These are phyloP conservation scores for Ceuthmochares aereus DNA, from an alignment of 2,113 vertebrate species.

Conservation along the genomic window DNA sequence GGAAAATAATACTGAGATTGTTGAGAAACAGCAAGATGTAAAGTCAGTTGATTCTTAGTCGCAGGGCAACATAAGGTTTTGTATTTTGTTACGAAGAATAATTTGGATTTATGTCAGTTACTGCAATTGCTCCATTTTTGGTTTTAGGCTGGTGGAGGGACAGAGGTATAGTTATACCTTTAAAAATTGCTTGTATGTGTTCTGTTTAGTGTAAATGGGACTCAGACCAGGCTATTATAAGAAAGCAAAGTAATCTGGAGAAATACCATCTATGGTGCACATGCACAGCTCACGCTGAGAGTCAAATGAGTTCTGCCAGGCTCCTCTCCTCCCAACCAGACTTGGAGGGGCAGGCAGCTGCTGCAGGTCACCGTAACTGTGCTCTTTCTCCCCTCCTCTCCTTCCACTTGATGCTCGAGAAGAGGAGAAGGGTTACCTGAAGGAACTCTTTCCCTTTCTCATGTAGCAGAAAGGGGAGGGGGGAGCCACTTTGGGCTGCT, in stretches of 20 bases:
- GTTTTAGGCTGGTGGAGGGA: not conserved
- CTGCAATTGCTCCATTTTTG: not conserved
- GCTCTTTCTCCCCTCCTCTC: not conserved
- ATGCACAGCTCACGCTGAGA: not conserved
- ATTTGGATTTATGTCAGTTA: constrained; percentile 11
- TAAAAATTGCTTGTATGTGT: not conserved
- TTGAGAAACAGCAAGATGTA: not conserved
- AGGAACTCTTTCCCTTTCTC: not conserved
- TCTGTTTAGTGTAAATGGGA: not conserved
- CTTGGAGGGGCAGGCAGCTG: not conserved
- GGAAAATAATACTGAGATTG: constrained; percentile 1
- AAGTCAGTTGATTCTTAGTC: constrained; percentile 9
- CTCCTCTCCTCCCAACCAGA: not conserved
- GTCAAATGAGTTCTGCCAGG: not conserved
- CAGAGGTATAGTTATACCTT: not conserved
- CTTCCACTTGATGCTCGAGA: not conserved
- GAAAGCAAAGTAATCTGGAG: not conserved
- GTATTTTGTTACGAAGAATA: not conserved
- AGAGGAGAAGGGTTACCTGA: not conserved
- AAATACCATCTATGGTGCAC: not conserved
- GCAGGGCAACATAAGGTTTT: not conserved
- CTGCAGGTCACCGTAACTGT: not conserved
- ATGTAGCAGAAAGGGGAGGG: not conserved
- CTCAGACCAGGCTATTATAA: not conserved
- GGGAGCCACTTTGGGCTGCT: not conserved